Percentiles rank a stretch among this genome's conserved stretches.
phyloP scores from a whole-genome alignment of 1,140 invertebrate genomes.

The Pinna nobilis region DNA sequence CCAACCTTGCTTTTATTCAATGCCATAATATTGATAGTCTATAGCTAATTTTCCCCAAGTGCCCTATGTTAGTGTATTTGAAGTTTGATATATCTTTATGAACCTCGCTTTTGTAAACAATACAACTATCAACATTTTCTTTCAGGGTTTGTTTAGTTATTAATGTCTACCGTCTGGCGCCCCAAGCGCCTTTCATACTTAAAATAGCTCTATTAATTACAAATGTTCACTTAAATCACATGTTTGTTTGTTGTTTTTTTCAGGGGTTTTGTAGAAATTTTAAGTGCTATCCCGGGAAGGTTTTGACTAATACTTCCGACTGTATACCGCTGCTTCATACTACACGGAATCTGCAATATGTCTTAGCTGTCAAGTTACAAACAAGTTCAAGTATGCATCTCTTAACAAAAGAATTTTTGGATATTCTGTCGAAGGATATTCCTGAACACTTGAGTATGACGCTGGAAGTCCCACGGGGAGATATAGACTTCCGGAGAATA shows the following conservation, averaged over 20 bases:
- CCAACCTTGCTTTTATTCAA: too few species aligned
- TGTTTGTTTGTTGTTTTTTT: slow-evolving; percentile 10
- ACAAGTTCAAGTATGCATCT: neutral
- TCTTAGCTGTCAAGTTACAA: neutral
- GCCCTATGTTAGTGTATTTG: too few species aligned
- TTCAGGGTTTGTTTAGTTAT: too few species aligned
- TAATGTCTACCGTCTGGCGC: too few species aligned
- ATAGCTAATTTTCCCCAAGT: too few species aligned
- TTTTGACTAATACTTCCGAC: neutral
- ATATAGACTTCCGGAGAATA: neutral
- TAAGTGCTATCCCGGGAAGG: slow-evolving; percentile 18
- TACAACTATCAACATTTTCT: too few species aligned
- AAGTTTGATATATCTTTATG: too few species aligned
- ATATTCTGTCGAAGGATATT: neutral
- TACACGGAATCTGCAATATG: slow-evolving; percentile 19
- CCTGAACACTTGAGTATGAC: neutral
- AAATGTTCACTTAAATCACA: too few species aligned
- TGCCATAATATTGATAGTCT: too few species aligned
- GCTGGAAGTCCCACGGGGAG: neutral
- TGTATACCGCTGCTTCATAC: slow-evolving; percentile 11
- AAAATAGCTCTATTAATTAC: too few species aligned
- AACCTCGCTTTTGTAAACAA: too few species aligned
- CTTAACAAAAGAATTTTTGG: neutral
- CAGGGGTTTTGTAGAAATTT: slow-evolving; percentile 10
- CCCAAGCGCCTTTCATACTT: too few species aligned